Evolutionary conservation across 2,797 vertebrate genomes (phyloP).

Genomic region (Graptemys geographica): DNA sequence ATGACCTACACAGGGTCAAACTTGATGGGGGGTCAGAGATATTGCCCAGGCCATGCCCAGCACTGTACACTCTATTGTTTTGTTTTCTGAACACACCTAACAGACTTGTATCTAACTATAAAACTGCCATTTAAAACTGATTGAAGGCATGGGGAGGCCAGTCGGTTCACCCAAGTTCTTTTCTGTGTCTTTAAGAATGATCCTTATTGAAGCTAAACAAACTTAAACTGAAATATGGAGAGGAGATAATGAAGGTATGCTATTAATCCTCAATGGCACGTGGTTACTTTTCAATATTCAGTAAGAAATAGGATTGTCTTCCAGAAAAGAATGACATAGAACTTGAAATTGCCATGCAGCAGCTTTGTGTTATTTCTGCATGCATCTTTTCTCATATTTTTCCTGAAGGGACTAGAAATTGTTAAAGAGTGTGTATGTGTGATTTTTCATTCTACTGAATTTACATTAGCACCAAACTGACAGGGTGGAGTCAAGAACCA

Average conservation of each 20-base stretch:
- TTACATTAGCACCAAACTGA: background rate
- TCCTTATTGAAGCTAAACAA: conserved; percentile 19
- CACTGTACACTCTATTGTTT: too few species aligned
- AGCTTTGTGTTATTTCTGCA: conserved; percentile 14
- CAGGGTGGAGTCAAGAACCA: background rate
- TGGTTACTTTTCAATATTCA: conserved; percentile 18
- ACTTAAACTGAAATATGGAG: background rate
- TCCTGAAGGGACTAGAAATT: background rate
- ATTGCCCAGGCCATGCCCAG: background rate
- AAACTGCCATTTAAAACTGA: background rate
- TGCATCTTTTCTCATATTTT: background rate
- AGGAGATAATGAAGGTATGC: background rate
- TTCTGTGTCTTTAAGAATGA: conserved; percentile 18
- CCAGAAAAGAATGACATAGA: background rate
- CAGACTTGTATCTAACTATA: background rate
- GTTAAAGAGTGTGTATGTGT: background rate
- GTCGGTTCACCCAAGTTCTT: background rate
- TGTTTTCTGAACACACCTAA: background rate
- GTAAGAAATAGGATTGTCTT: conserved; percentile 11
- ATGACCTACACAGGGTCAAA: background rate
- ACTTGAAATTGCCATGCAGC: conserved; percentile 2
- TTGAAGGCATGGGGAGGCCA: background rate
- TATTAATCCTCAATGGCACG: background rate
- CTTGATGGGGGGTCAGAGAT: background rate
- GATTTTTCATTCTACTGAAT: background rate